Percentiles rank a stretch among this genome's conserved stretches.
phyloP scores from a whole-genome alignment of 2,888 invertebrate species.

The Eupithecia vulgata region DNA sequence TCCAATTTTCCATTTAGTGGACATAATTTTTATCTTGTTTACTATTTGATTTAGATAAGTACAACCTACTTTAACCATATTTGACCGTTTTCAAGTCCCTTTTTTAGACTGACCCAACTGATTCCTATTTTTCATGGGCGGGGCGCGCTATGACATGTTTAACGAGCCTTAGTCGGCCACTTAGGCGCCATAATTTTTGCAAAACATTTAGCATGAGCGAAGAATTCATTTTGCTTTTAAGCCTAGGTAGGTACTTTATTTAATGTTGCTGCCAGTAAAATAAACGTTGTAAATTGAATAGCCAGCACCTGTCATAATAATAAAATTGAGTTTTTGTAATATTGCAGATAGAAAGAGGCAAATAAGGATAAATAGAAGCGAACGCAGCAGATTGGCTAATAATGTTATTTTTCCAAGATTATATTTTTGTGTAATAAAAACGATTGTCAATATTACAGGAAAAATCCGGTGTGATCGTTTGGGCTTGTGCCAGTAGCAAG shows the following conservation, averaged over 20 bases:
- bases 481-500: slow-evolving; percentile 26
- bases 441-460: slow-evolving; percentile 27
- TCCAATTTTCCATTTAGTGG: no score
- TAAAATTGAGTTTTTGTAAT: slow-evolving; percentile 5
- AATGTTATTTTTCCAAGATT: slow-evolving; percentile 21
- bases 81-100: not conserved
- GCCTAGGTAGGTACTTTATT: not conserved
- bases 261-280: not conserved
- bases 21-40: no score
- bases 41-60: no score
- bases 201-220: not conserved
- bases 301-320: not conserved
- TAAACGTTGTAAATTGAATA: not conserved
- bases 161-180: slow-evolving; percentile 1
- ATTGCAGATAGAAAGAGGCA: not conserved
- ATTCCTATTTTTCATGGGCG: not conserved
- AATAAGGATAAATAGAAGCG: slow-evolving; percentile 9
- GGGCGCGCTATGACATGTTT: not conserved
- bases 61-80: no score
- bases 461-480: slow-evolving; percentile 26
- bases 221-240: slow-evolving; percentile 6
- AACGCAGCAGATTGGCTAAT: slow-evolving; percentile 8
- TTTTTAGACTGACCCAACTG: not conserved
- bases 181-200: slow-evolving; percentile 1
- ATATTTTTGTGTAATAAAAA: slow-evolving; percentile 24